Conservation (phyloP, 2,888 invertebrate genomes). For the Clanis bilineata region DNA sequence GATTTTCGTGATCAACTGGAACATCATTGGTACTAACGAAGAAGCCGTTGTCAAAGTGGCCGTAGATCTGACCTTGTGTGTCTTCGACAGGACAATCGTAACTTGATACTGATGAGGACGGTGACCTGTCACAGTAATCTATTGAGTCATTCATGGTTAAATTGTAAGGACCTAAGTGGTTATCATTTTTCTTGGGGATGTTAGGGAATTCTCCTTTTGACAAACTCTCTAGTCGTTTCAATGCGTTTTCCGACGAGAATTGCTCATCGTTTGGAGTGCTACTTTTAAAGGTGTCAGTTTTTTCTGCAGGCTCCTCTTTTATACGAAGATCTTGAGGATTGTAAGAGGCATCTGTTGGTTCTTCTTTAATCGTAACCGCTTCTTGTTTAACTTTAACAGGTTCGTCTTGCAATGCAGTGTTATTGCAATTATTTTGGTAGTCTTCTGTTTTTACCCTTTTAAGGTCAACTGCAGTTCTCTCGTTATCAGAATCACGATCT, state of each 20-base stretch:
- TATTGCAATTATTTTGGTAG: conserved; percentile 30
- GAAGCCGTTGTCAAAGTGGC: conserved; percentile 88
- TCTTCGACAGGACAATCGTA: conserved; percentile 83
- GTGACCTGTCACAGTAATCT: conserved; percentile 77
- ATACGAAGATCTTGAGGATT: conserved; percentile 61
- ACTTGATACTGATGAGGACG: conserved; percentile 84
- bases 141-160: conserved; percentile 63
- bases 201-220: conserved; percentile 89
- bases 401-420: conserved; percentile 1
- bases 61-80: conserved; percentile 84
- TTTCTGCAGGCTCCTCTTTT: conserved; percentile 63
- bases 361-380: conserved; percentile 50
- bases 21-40: conserved; percentile 89
- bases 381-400: conserved; percentile 59
- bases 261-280: conserved; percentile 44
- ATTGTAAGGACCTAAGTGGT: conserved; percentile 59
- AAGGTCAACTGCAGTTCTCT: conserved; percentile 58
- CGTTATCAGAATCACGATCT: conserved; percentile 45
- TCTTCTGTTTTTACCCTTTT: conserved; percentile 67
- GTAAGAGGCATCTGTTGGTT: conserved; percentile 50
- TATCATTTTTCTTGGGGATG: conserved; percentile 54
- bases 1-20: conserved; percentile 95
- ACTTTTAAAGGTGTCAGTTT: conserved; percentile 57
- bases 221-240: conserved; percentile 89
- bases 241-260: conserved; percentile 84